These are phyloP conservation scores for Vidua macroura DNA, from an alignment of 2,113 vertebrate genomes.

Conservation along the genomic window DNA sequence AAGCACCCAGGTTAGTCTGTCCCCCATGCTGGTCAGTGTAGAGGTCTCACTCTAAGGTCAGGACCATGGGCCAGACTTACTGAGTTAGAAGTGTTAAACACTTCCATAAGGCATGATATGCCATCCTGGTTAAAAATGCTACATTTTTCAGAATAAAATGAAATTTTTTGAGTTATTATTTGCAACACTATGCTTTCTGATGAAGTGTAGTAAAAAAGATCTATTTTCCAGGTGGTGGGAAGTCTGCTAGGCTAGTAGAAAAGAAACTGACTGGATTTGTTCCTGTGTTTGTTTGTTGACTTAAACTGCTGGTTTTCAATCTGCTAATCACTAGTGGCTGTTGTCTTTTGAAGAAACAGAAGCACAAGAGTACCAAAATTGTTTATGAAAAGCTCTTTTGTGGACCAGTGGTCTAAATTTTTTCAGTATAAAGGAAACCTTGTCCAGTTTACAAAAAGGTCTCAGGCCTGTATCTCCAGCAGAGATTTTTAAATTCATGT, in stretches of 20 bases:
- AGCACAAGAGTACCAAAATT: neutral
- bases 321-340: neutral
- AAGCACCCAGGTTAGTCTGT: neutral
- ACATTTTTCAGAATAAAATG: neutral
- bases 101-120: neutral
- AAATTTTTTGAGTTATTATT: neutral
- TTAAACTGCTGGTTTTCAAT: neutral
- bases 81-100: neutral
- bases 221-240: neutral
- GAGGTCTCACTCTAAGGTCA: neutral
- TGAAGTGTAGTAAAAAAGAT: neutral
- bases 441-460: neutral
- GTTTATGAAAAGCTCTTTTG: neutral
- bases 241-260: neutral
- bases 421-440: neutral
- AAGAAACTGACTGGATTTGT: neutral
- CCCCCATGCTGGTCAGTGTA: neutral
- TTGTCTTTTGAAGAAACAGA: conserved; percentile 5
- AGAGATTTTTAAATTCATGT: neutral
- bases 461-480: neutral
- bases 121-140: neutral
- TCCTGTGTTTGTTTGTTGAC: neutral
- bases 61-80: neutral
- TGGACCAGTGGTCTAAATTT: neutral
- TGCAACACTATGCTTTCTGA: neutral